Conservation (phyloP, 2,797 vertebrate genomes). For the Scolopax rusticola region DNA sequence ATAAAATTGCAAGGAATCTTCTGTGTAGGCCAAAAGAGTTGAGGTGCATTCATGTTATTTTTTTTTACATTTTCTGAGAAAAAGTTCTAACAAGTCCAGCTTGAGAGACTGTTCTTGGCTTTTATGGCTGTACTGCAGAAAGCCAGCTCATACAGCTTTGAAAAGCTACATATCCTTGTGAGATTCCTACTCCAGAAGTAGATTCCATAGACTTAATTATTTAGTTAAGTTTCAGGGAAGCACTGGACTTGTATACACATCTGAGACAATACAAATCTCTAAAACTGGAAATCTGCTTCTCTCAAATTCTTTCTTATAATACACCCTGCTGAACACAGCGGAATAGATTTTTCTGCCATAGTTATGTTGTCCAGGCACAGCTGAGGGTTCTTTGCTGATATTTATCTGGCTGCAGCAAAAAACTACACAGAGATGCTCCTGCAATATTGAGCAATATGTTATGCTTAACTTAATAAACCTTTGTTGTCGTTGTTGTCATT, state of each 20-base stretch:
- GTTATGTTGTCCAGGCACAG: not conserved
- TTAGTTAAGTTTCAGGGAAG: not conserved
- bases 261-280: not conserved
- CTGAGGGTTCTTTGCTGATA: not conserved
- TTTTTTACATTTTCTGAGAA: not conserved
- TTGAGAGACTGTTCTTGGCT: not conserved
- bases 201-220: not conserved
- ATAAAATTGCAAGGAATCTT: not conserved
- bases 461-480: not conserved
- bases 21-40: not conserved
- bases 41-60: not conserved
- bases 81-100: not conserved
- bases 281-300: not conserved
- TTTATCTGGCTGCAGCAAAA: not conserved
- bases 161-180: not conserved
- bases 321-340: not conserved
- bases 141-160: not conserved
- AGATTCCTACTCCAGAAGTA: not conserved
- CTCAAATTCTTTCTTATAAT: not conserved
- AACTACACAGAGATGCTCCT: not conserved
- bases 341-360: not conserved
- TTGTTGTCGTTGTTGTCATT: not conserved
- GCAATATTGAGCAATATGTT: not conserved
- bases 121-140: not conserved
- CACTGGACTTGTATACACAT: not conserved